Percentiles rank a stretch among this genome's conserved stretches.
These are phyloP conservation scores for Premnoplex brunnescens DNA, from an alignment of 2,797 vertebrate genomes.

Conservation along the genomic window DNA sequence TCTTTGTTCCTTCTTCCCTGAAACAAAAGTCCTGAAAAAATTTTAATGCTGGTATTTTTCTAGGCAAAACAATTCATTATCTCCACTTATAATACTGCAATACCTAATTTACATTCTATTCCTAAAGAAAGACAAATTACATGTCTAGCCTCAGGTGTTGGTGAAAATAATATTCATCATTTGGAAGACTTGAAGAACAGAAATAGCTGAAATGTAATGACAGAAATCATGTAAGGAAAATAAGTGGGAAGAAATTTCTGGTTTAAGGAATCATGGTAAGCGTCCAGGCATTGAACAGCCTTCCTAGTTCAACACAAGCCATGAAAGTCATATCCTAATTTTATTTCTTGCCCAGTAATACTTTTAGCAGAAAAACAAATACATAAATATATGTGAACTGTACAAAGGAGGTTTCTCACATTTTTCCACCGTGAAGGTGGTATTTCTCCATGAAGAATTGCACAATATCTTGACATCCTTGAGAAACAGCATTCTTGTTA, in stretches of 20 bases:
- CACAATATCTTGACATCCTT: not conserved
- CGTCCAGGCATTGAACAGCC: not conserved
- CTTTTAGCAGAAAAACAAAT: not conserved
- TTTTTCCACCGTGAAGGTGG: not conserved
- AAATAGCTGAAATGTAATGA: not conserved
- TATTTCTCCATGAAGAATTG: not conserved
- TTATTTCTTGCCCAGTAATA: not conserved
- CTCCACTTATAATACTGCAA: not conserved
- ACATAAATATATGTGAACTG: not conserved
- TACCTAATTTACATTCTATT: not conserved
- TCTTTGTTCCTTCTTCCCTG: not conserved
- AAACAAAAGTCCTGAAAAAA: not conserved
- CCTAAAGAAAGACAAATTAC: not conserved
- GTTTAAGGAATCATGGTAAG: not conserved
- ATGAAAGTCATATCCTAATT: not conserved
- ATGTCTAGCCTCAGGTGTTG: not conserved
- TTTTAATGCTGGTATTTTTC: not conserved
- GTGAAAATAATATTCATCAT: not conserved
- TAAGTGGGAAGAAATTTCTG: not conserved
- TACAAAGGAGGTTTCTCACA: not conserved
- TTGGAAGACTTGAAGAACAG: not conserved
- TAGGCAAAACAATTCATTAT: not conserved
- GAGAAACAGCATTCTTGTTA: not conserved
- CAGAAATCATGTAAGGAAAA: not conserved
- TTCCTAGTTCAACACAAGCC: not conserved